A percentile compares a stretch with the other conserved stretches of the same genome.
Evolutionary conservation across 2,888 invertebrate species (phyloP).

Genomic region (Morpho helenor): DNA sequence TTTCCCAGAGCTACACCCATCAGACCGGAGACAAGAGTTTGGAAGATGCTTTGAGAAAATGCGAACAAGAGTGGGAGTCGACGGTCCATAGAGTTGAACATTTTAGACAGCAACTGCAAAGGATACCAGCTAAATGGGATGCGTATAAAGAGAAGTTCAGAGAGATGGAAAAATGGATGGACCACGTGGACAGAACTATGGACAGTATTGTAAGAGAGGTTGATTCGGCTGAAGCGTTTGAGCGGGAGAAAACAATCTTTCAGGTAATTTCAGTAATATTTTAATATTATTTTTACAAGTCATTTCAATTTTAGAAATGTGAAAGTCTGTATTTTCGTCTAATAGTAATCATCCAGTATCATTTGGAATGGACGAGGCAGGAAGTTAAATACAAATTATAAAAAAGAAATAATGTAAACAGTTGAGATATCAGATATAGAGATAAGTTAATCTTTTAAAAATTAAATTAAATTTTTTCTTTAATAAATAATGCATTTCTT

Average conservation of each 20-base stretch:
- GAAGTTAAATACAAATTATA: too few relatives aligned
- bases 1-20: constrained; percentile 83
- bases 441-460: too few relatives aligned
- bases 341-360: too few relatives aligned
- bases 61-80: constrained; percentile 87
- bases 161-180: constrained; percentile 95
- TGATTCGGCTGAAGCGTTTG: constrained; percentile 92
- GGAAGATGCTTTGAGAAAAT: constrained; percentile 81
- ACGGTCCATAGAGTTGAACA: constrained; percentile 85
- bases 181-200: constrained; percentile 90
- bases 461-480: too few relatives aligned
- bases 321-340: too few relatives aligned
- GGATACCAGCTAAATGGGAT: constrained; percentile 95
- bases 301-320: too few relatives aligned
- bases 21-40: constrained; percentile 83
- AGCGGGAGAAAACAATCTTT: constrained; percentile 92
- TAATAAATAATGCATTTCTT: too few relatives aligned
- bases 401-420: too few relatives aligned
- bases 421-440: too few relatives aligned
- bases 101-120: constrained; percentile 81
- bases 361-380: too few relatives aligned
- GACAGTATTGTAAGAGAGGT: constrained; percentile 91
- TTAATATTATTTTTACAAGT: too few relatives aligned
- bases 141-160: constrained; percentile 89
- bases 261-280: constrained; percentile 77